phyloP scores from a whole-genome alignment of 1,140 invertebrate genomes.

The Brachionus rubens region DNA sequence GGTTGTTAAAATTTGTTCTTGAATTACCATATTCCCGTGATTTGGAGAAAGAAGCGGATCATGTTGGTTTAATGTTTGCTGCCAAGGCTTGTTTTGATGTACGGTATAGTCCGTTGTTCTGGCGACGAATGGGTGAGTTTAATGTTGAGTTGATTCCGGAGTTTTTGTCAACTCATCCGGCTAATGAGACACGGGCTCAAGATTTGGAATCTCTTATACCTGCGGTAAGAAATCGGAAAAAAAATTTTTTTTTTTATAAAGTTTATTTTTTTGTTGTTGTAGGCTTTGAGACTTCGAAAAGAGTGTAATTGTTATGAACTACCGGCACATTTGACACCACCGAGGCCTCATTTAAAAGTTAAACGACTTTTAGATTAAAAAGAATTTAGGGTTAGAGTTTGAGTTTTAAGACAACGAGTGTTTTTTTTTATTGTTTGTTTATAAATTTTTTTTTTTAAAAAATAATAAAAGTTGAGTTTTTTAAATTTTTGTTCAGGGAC shows the following conservation, averaged over 20 bases:
- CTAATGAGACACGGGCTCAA: constrained; percentile 62
- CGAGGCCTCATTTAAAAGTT: constrained; percentile 3
- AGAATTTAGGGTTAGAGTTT: too few relatives aligned
- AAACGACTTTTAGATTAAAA: constrained; percentile 23
- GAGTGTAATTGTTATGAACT: constrained; percentile 52
- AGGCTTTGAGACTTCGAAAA: constrained; percentile 50
- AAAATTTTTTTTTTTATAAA: neutral
- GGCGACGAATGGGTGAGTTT: constrained; percentile 63
- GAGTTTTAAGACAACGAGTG: too few relatives aligned
- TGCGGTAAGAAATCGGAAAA: constrained; percentile 52
- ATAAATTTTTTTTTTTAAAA: too few relatives aligned
- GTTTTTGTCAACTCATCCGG: constrained; percentile 68
- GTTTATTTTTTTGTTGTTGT: neutral
- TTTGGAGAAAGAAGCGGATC: constrained; percentile 68
- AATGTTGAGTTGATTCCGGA: constrained; percentile 55
- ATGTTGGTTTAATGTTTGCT: constrained; percentile 65
- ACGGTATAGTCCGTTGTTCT: constrained; percentile 65
- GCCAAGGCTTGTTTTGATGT: constrained; percentile 71
- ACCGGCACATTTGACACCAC: constrained; percentile 42
- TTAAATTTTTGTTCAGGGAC: too few relatives aligned
- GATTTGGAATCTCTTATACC: constrained; percentile 61
- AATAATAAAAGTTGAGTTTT: too few relatives aligned
- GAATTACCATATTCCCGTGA: constrained; percentile 65
- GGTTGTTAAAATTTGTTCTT: constrained; percentile 55
- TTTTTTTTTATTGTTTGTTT: too few relatives aligned